phyloP scores from a whole-genome alignment of 2,797 vertebrate species.

The Catharus ustulatus region DNA sequence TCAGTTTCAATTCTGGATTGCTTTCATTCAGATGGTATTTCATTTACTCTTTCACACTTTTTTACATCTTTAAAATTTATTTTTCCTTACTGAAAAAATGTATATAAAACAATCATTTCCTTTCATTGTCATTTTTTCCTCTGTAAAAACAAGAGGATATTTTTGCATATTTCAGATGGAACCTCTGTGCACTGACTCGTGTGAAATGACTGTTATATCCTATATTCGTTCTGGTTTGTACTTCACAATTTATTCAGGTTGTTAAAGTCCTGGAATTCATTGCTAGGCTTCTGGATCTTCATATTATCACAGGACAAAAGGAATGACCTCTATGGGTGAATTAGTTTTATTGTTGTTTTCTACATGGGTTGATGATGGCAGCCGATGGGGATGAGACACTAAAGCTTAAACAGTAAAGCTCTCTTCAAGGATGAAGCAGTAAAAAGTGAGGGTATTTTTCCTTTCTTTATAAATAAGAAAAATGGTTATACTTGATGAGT shows the following conservation, averaged over 20 bases:
- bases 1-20: background rate
- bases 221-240: conserved; percentile 32
- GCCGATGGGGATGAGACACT: conserved; percentile 19
- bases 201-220: conserved; percentile 39
- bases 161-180: background rate
- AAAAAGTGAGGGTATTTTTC: conserved; percentile 13
- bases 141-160: background rate
- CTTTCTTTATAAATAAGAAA: conserved; percentile 48
- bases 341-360: conserved; percentile 66
- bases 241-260: conserved; percentile 54
- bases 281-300: conserved; percentile 34
- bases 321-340: conserved; percentile 57
- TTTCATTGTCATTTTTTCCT: conserved; percentile 14
- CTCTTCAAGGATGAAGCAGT: conserved; percentile 55
- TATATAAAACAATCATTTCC: background rate
- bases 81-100: background rate
- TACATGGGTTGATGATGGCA: conserved; percentile 47
- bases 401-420: conserved; percentile 50
- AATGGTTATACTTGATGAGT: conserved; percentile 24
- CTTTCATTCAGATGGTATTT: background rate
- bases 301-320: conserved; percentile 46
- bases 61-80: background rate
- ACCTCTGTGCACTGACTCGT: conserved; percentile 32
- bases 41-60: background rate
- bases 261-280: conserved; percentile 59